Evolutionary conservation across 2,888 invertebrate genomes (phyloP).

Genomic region (Tetragnatha montana): DNA sequence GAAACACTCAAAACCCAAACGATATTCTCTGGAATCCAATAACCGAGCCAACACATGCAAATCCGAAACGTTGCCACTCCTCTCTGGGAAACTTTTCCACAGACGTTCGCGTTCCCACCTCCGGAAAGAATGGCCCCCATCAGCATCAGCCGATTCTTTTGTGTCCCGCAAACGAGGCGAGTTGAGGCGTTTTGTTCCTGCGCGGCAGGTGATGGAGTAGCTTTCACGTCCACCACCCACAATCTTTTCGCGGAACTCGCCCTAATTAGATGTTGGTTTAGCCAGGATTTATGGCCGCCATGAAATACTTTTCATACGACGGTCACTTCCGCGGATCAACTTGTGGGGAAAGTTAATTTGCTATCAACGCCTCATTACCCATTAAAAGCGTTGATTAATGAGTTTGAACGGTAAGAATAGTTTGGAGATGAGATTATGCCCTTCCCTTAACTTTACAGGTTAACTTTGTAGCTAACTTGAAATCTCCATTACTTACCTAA

Average conservation of each 20-base stretch:
- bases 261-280: slow-evolving; percentile 55
- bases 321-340: neutral
- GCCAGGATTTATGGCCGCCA: slow-evolving; percentile 33
- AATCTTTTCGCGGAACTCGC: slow-evolving; percentile 36
- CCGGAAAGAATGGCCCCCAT: slow-evolving; percentile 32
- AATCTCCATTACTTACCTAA: no score
- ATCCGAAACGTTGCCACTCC: no score
- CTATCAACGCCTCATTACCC: neutral
- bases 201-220: slow-evolving; percentile 33
- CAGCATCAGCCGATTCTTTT: slow-evolving; percentile 9
- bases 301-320: slow-evolving; percentile 8
- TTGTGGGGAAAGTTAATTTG: neutral
- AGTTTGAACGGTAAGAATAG: no score
- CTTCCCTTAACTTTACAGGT: no score
- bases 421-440: no score
- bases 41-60: no score
- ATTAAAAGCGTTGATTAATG: neutral
- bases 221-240: slow-evolving; percentile 38
- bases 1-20: no score
- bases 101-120: slow-evolving; percentile 8
- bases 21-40: no score
- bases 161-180: slow-evolving; percentile 17
- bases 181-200: slow-evolving; percentile 37
- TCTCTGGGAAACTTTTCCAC: no score
- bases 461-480: no score